A percentile compares a stretch with the other conserved stretches of the same genome.
phyloP scores from a whole-genome alignment of 1,140 invertebrate species.

The Magallana gigas region DNA sequence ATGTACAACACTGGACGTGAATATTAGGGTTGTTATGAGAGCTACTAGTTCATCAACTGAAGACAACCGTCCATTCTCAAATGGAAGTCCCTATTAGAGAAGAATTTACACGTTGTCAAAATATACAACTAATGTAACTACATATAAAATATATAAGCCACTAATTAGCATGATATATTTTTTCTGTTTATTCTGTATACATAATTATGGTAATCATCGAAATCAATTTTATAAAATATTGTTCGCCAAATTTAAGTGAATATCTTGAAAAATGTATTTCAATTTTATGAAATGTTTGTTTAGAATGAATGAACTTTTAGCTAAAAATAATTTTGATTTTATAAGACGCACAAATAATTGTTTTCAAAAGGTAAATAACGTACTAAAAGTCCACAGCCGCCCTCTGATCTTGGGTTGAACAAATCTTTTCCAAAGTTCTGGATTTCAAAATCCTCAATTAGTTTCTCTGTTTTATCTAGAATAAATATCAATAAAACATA shows the following conservation, averaged over 20 bases:
- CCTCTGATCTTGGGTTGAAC: slow-evolving; percentile 47
- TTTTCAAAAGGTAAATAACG: too few relatives aligned
- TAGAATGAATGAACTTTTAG: not conserved
- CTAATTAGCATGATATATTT: too few relatives aligned
- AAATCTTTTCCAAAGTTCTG: slow-evolving; percentile 16
- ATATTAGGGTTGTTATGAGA: slow-evolving; percentile 75
- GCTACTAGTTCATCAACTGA: slow-evolving; percentile 71
- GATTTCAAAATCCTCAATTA: not conserved
- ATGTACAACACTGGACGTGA: slow-evolving; percentile 78
- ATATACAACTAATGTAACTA: too few relatives aligned
- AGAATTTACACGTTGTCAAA: too few relatives aligned
- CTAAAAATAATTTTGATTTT: too few relatives aligned
- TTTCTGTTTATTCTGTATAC: too few relatives aligned
- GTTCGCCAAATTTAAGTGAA: too few relatives aligned
- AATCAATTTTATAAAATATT: too few relatives aligned
- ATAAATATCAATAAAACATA: not conserved
- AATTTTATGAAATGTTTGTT: not conserved
- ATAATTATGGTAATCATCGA: too few relatives aligned
- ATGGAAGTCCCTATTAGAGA: slow-evolving; percentile 55
- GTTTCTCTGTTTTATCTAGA: not conserved
- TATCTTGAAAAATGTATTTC: not conserved
- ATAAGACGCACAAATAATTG: not conserved
- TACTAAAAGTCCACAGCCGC: slow-evolving; percentile 60
- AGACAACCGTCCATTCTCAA: slow-evolving; percentile 66
- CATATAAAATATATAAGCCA: too few relatives aligned